phyloP scores from a whole-genome alignment of 2,888 invertebrate species.

The Macrophya alboannulata region DNA sequence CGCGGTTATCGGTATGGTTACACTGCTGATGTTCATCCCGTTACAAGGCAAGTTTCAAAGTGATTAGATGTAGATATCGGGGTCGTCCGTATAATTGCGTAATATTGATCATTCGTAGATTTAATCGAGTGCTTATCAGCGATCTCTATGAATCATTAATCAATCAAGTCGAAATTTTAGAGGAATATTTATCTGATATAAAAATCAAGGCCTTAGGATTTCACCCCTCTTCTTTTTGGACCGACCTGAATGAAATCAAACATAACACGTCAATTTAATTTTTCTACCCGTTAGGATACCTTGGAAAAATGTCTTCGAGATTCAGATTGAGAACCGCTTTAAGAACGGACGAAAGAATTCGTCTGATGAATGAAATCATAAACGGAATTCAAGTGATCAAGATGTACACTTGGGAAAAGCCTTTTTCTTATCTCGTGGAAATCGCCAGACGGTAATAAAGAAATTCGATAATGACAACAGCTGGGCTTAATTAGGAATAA shows the following conservation, averaged over 20 bases:
- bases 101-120: not conserved
- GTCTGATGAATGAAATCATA: constrained; percentile 95
- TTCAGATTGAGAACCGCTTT: constrained; percentile 87
- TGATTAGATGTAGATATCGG: not conserved
- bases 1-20: constrained; percentile 81
- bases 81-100: not conserved
- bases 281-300: constrained; percentile 59
- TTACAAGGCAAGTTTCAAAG: constrained; percentile 75
- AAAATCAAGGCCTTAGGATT: not conserved
- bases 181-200: not conserved
- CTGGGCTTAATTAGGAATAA: not conserved
- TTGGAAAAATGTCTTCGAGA: constrained; percentile 75
- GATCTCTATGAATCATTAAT: too few species aligned
- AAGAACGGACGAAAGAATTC: constrained; percentile 92
- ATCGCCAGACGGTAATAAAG: constrained; percentile 80
- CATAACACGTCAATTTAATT: not conserved
- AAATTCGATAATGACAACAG: constrained; percentile 49
- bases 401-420: constrained; percentile 94
- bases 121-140: not conserved
- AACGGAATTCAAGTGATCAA: constrained; percentile 93
- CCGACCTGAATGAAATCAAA: not conserved
- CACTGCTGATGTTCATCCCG: constrained; percentile 81
- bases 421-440: constrained; percentile 86
- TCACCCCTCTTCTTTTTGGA: not conserved
- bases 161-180: not conserved